phyloP scores from a whole-genome alignment of 2,888 invertebrate species.

The Zootermopsis nevadensis region DNA sequence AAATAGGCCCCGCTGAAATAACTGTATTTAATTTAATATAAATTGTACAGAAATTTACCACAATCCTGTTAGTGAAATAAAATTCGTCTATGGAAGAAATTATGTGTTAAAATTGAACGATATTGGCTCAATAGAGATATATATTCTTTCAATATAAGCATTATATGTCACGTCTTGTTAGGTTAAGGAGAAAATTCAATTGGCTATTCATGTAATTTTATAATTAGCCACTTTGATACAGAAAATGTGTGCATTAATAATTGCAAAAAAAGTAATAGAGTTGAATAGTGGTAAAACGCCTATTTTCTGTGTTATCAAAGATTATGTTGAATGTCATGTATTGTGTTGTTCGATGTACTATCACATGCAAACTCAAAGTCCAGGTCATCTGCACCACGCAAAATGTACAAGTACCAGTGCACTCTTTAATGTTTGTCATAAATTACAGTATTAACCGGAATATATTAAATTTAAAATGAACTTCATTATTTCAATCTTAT shows the following conservation, averaged over 20 bases:
- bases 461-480: no score
- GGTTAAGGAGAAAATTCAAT: not conserved
- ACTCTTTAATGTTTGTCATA: no score
- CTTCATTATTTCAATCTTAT: no score
- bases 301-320: conserved; percentile 6
- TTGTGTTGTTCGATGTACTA: not conserved
- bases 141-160: not conserved
- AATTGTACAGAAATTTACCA: not conserved
- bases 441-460: no score
- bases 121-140: not conserved
- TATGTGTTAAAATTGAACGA: not conserved
- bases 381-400: not conserved
- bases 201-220: not conserved
- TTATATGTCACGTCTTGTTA: not conserved
- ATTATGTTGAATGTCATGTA: conserved; percentile 6
- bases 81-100: not conserved
- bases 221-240: not conserved
- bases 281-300: not conserved
- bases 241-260: not conserved
- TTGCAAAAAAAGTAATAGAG: not conserved
- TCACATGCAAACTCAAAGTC: no score
- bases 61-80: not conserved
- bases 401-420: not conserved
- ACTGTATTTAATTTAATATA: not conserved
- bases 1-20: not conserved